Conservation (phyloP, 2,888 invertebrate genomes). For the Thysanoteuthis rhombus region DNA sequence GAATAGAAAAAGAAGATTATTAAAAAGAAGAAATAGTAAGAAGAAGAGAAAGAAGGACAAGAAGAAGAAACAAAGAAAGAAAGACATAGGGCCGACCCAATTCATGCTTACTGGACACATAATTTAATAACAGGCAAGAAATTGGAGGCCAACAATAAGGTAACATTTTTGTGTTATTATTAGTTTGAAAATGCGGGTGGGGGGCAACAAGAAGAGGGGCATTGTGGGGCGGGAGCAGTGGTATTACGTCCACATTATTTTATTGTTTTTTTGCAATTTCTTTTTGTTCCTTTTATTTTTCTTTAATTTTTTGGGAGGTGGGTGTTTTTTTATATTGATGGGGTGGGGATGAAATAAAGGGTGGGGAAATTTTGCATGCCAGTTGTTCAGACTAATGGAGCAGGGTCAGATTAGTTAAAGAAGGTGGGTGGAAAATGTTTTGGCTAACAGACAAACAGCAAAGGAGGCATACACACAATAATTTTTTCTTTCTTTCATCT, state of each 20-base stretch:
- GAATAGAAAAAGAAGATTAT: background rate
- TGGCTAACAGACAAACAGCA: background rate
- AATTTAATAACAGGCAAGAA: background rate
- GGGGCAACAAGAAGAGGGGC: background rate
- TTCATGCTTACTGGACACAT: conserved; percentile 12
- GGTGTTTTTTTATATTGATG: background rate
- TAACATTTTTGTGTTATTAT: background rate
- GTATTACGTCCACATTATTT: background rate
- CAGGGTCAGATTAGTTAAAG: background rate
- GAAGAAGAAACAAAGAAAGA: background rate
- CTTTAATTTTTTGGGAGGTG: background rate
- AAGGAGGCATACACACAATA: background rate
- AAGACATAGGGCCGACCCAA: background rate
- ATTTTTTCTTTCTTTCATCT: background rate
- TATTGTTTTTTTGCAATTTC: background rate
- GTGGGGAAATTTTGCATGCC: background rate
- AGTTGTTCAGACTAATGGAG: conserved; percentile 12
- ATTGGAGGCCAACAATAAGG: background rate
- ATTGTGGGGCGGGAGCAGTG: background rate
- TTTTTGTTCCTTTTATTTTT: background rate
- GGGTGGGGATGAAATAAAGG: background rate
- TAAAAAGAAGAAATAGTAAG: background rate
- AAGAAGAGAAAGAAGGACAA: background rate
- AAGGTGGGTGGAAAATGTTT: background rate
- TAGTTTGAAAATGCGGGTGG: conserved; percentile 12